Percentiles rank a stretch among this genome's conserved stretches.
Conservation (phyloP, 2,888 invertebrate genomes). For the Elegia similella region DNA sequence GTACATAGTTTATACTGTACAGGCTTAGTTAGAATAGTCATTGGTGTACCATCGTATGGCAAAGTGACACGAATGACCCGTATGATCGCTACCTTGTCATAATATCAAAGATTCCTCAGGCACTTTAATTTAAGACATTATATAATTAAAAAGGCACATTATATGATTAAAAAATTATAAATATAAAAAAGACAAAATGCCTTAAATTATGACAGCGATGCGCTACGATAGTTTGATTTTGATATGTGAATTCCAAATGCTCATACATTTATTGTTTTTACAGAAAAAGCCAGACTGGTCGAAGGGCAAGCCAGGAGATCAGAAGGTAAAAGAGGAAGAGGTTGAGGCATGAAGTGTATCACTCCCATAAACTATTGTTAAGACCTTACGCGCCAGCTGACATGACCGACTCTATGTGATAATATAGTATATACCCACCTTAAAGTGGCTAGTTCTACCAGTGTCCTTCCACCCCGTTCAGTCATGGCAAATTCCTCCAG, state of each 20-base stretch:
- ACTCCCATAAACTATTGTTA: slow-evolving; percentile 55
- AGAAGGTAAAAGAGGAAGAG: slow-evolving; percentile 92
- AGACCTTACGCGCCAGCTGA: slow-evolving; percentile 64
- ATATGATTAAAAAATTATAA: background rate
- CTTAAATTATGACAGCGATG: background rate
- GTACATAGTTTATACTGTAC: slow-evolving; percentile 15
- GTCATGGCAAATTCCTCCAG: slow-evolving; percentile 42
- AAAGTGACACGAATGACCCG: background rate
- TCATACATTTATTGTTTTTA: slow-evolving; percentile 48
- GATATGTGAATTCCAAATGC: background rate
- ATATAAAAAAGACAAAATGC: too few relatives aligned
- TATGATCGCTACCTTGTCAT: slow-evolving; percentile 4
- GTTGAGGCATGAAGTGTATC: slow-evolving; percentile 89
- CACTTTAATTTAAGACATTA: background rate
- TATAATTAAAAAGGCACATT: background rate
- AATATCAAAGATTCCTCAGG: background rate
- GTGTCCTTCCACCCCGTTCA: slow-evolving; percentile 24
- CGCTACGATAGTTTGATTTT: background rate
- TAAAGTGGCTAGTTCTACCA: slow-evolving; percentile 15
- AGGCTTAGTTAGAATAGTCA: slow-evolving; percentile 6
- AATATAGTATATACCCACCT: slow-evolving; percentile 49
- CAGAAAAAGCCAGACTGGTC: slow-evolving; percentile 98
- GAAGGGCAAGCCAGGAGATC: slow-evolving; percentile 93
- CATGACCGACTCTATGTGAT: slow-evolving; percentile 62
- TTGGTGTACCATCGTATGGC: background rate